Evolutionary conservation across 2,113 vertebrate species (phyloP).

Genomic region (Equus quagga): DNA sequence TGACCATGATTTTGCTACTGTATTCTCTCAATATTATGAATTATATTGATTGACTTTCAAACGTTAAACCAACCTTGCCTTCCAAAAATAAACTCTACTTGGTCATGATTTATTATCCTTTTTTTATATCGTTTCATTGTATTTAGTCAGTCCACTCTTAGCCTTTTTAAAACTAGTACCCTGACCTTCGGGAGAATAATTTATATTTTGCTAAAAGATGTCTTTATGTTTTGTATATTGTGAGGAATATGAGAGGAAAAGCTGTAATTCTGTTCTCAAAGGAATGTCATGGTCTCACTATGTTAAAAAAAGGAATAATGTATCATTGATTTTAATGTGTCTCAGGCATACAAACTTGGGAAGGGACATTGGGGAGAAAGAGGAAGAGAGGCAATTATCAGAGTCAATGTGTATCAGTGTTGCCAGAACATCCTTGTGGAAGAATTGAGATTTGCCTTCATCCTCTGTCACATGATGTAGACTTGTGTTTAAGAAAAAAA

Average conservation of each 20-base stretch:
- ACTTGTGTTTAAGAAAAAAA: conserved; percentile 38
- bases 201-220: conserved; percentile 47
- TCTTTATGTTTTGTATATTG: conserved; percentile 32
- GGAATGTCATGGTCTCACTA: conserved; percentile 1
- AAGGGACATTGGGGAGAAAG: not conserved
- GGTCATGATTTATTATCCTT: conserved; percentile 25
- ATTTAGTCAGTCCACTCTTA: not conserved
- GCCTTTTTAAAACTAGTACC: conserved; percentile 34
- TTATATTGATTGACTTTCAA: conserved; percentile 55
- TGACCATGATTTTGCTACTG: not conserved
- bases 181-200: not conserved
- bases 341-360: conserved; percentile 2
- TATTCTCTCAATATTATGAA: conserved; percentile 31
- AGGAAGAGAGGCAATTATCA: not conserved
- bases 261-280: conserved; percentile 41
- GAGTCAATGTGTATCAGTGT: not conserved
- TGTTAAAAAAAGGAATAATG: not conserved
- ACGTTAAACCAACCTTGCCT: conserved; percentile 56
- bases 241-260: conserved; percentile 13
- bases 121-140: conserved; percentile 3
- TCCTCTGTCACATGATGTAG: not conserved
- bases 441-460: conserved; percentile 30
- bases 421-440: not conserved
- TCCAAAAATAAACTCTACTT: not conserved
- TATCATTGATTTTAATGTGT: conserved; percentile 16